Conservation (phyloP, 2,797 vertebrate genomes). For the Gallinago solitaria region DNA sequence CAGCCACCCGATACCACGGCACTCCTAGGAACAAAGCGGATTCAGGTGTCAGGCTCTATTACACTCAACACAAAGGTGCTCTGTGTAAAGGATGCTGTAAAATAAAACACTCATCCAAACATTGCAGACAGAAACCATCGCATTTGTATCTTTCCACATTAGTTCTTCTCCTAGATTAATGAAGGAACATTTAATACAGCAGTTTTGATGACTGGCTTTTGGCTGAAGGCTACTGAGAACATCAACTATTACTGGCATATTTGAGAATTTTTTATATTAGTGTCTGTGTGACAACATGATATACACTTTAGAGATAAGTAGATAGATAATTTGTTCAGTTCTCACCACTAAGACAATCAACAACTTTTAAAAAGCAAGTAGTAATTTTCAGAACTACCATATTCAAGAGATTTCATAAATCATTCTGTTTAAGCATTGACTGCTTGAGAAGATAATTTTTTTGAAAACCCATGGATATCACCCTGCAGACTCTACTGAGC, state of each 20-base stretch:
- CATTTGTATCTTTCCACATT: background rate
- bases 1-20: constrained; percentile 70
- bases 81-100: constrained; percentile 22
- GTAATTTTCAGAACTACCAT: background rate
- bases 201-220: background rate
- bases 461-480: background rate
- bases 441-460: background rate
- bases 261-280: background rate
- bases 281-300: background rate
- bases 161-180: background rate
- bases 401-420: background rate
- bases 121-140: background rate
- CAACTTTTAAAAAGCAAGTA: background rate
- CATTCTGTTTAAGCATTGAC: background rate
- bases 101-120: constrained; percentile 31
- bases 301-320: background rate
- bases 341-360: background rate
- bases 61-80: constrained; percentile 39
- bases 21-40: constrained; percentile 69
- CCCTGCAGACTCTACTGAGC: background rate
- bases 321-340: background rate
- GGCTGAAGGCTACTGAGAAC: background rate
- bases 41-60: constrained; percentile 77
- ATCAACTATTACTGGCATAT: background rate
- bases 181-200: background rate